phyloP scores from a whole-genome alignment of 2,797 vertebrate species.

The Sebastes umbrosus region DNA sequence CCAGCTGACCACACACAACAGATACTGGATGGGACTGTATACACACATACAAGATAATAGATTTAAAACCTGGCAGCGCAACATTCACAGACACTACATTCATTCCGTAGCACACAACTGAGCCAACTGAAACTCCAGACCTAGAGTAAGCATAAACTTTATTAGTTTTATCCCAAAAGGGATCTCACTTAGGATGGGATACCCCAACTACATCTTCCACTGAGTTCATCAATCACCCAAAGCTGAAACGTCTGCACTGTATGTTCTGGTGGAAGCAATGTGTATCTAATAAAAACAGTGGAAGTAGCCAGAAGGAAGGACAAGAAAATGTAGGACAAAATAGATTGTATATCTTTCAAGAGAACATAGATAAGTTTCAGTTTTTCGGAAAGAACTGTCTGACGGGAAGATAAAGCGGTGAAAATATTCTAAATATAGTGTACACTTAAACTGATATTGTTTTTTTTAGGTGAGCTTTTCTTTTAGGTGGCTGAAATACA shows the following conservation, averaged over 20 bases:
- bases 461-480: no score
- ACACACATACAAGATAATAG: background rate
- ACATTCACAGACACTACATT: background rate
- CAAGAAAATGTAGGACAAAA: background rate
- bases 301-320: background rate
- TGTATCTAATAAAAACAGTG: background rate
- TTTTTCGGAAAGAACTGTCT: no score
- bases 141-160: background rate
- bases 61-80: background rate
- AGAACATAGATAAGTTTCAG: no score
- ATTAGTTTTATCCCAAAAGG: background rate
- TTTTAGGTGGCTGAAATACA: no score
- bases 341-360: background rate
- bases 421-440: no score
- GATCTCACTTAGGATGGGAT: background rate
- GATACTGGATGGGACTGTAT: background rate
- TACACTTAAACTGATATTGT: no score
- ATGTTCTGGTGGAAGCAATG: constrained; percentile 1
- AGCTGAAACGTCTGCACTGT: background rate
- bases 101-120: background rate
- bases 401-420: no score
- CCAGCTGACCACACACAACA: constrained; percentile 34
- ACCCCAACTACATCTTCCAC: background rate
- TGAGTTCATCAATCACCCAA: constrained; percentile 4
- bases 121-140: background rate